phyloP scores from a whole-genome alignment of 2,113 vertebrate genomes.

The Megaceryle torquata region DNA sequence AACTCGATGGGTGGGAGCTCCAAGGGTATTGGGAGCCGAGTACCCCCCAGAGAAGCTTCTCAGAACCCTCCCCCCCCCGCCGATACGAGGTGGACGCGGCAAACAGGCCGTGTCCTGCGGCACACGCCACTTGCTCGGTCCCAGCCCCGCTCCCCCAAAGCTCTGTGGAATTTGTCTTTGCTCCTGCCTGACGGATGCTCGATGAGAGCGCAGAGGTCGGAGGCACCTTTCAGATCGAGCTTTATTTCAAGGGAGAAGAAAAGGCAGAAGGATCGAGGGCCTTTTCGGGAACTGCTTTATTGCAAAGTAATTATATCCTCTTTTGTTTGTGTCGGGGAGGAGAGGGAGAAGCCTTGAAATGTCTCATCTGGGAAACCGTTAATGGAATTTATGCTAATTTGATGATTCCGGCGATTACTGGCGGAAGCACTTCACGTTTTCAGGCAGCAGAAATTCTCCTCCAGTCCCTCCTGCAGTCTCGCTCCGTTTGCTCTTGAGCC shows the following conservation, averaged over 20 bases:
- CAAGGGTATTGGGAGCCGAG: not conserved
- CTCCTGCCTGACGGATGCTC: not conserved
- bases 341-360: slow-evolving; percentile 47
- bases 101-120: fast-evolving
- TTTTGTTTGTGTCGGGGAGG: slow-evolving; percentile 59
- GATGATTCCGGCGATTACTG: slow-evolving; percentile 66
- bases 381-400: slow-evolving; percentile 76
- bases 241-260: not conserved
- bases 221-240: not conserved
- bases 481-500: not conserved
- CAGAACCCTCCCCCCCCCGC: fast-evolving
- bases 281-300: slow-evolving; percentile 51
- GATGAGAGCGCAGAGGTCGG: not conserved
- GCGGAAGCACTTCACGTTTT: slow-evolving; percentile 61
- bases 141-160: not conserved
- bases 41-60: not conserved
- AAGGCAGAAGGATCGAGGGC: not conserved
- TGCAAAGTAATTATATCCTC: slow-evolving; percentile 62
- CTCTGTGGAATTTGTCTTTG: not conserved
- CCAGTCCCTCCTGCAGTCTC: slow-evolving; percentile 1
- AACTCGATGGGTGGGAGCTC: not conserved
- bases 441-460: slow-evolving; percentile 58
- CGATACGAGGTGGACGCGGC: fast-evolving
- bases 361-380: slow-evolving; percentile 69
- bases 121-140: fast-evolving